Percentiles rank a stretch among this genome's conserved stretches.
Evolutionary conservation across 2,888 invertebrate genomes (phyloP).

Genomic region (Dysmachus trigonus): DNA sequence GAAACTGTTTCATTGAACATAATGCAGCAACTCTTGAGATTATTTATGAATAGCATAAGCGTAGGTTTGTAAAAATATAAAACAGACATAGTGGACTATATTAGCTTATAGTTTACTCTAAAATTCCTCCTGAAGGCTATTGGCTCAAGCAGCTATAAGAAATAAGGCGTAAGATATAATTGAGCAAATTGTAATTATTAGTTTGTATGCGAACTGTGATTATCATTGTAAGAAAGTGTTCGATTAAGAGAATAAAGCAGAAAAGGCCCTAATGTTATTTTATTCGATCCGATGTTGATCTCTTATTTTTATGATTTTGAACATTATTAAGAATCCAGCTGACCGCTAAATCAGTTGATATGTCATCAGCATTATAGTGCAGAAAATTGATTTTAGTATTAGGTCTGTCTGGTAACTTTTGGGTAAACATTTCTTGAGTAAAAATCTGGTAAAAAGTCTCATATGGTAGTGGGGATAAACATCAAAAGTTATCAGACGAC

Average conservation of each 20-base stretch:
- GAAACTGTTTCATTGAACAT: neutral
- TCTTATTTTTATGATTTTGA: too few relatives aligned
- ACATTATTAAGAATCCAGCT: too few relatives aligned
- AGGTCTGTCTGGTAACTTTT: too few relatives aligned
- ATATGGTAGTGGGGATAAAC: too few relatives aligned
- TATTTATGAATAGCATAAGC: slow-evolving; percentile 10
- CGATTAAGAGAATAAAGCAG: slow-evolving; percentile 18
- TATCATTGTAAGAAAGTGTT: slow-evolving; percentile 22
- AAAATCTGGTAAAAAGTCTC: too few relatives aligned
- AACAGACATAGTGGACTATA: neutral
- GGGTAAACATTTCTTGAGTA: too few relatives aligned
- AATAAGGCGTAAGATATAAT: neutral
- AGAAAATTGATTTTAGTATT: too few relatives aligned
- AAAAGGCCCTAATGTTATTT: neutral
- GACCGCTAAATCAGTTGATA: too few relatives aligned
- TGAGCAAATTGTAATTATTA: slow-evolving; percentile 29
- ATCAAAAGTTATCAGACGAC: too few relatives aligned
- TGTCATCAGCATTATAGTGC: too few relatives aligned
- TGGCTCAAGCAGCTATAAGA: slow-evolving; percentile 25
- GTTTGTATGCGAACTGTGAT: slow-evolving; percentile 40
- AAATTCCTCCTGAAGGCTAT: slow-evolving; percentile 2
- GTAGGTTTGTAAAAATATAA: neutral
- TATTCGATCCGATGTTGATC: too few relatives aligned
- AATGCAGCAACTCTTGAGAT: neutral
- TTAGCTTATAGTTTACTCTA: neutral